Evolutionary conservation across 2,888 invertebrate genomes (phyloP), one percentile per base, ranked within the genome.

Genomic region (Amiota mariae): DNA sequence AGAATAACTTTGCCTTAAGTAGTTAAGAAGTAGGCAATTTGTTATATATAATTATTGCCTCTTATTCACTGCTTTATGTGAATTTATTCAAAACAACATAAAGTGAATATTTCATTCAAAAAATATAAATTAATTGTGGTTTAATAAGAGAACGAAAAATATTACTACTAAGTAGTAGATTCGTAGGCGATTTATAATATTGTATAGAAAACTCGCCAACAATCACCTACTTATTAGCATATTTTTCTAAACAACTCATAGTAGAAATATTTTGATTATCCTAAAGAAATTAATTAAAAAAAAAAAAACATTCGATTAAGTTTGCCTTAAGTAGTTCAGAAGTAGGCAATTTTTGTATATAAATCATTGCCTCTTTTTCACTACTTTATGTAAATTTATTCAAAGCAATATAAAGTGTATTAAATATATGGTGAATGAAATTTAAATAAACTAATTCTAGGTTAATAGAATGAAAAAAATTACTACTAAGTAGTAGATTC

Each of bases 251-350:
- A 15, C 73, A 49, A n/a, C 59, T 24, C 2, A 10, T 18, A 48
- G 1, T 1, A 8, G 54, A n/a, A 2, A n/a, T n/a, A 54, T 3
- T 54, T 24, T n/a, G n/a, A 24, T 24, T 24, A 24, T 24, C 24
- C 24, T 24, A n/a, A n/a, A n/a, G n/a, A n/a, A n/a, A n/a, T n/a
- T n/a, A n/a, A n/a, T n/a, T n/a, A n/a, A n/a, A n/a, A n/a, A n/a
- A n/a, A n/a, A n/a, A n/a, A n/a, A n/a, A n/a, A n/a, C n/a, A n/a
- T n/a, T n/a, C n/a, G 59, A 76, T 72, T 80, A 76, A 48, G 24
- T 75, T 80, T 74, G n/a, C 66, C 70, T 78, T 77, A 80, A 81
- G 78, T 81, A 81, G 80, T 78, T 61, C 77, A 73, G 70, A 79
- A 78, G 78, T 73, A 73, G 77, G 76, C 78, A 78, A 77, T 79